These are phyloP conservation scores for Danaus melanippus DNA, from an alignment of 1,140 invertebrate genomes.

Conservation along the genomic window DNA sequence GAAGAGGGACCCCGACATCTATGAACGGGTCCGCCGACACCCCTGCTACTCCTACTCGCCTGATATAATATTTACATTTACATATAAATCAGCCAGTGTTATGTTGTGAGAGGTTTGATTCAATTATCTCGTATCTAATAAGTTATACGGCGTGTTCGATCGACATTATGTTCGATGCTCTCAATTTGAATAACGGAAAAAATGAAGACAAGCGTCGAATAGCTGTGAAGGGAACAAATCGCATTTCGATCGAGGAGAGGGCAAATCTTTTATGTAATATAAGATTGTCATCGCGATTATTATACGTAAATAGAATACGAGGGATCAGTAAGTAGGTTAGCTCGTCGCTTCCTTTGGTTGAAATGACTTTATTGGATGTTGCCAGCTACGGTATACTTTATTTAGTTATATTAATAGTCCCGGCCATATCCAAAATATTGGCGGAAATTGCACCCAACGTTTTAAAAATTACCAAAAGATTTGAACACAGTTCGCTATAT, in stretches of 20 bases:
- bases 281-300: slow-evolving; percentile 72
- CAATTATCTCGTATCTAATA: too few relatives aligned
- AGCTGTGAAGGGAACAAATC: slow-evolving; percentile 66
- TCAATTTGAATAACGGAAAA: slow-evolving; percentile 60
- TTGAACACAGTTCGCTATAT: too few relatives aligned
- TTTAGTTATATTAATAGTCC: slow-evolving; percentile 37
- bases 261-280: slow-evolving; percentile 73
- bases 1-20: slow-evolving; percentile 43
- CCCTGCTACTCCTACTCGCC: not conserved
- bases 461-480: too few relatives aligned
- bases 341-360: slow-evolving; percentile 62
- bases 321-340: slow-evolving; percentile 71
- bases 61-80: too few relatives aligned
- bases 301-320: slow-evolving; percentile 72
- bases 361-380: slow-evolving; percentile 66
- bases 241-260: slow-evolving; percentile 68
- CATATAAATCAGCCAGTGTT: too few relatives aligned
- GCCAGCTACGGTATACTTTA: slow-evolving; percentile 39
- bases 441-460: slow-evolving; percentile 6
- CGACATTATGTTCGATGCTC: too few relatives aligned
- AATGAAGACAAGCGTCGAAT: slow-evolving; percentile 58
- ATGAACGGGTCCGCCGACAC: slow-evolving; percentile 33
- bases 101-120: too few relatives aligned
- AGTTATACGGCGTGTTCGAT: too few relatives aligned
- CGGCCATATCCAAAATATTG: slow-evolving; percentile 27